phyloP scores from a whole-genome alignment of 2,797 vertebrate species.

The Fratercula arctica region DNA sequence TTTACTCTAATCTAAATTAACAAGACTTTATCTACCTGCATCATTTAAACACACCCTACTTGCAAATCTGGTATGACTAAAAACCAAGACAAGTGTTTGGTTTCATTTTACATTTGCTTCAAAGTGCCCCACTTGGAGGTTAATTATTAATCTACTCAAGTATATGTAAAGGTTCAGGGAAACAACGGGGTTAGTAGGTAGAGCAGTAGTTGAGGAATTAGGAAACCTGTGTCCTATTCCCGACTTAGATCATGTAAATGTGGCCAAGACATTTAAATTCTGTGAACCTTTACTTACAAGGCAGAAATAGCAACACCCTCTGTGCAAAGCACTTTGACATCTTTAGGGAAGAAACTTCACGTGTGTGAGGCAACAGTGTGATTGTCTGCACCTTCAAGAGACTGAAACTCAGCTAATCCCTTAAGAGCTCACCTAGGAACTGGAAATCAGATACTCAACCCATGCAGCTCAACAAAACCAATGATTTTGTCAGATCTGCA shows the following conservation, averaged over 20 bases:
- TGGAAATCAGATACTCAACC: background rate
- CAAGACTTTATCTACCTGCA: conserved; percentile 68
- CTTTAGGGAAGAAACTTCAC: conserved; percentile 18
- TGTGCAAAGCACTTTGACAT: background rate
- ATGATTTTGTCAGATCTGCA: conserved; percentile 1
- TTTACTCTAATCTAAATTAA: conserved; percentile 71
- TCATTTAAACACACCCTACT: conserved; percentile 67
- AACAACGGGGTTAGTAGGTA: conserved; percentile 41
- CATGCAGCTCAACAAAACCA: background rate
- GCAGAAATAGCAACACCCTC: conserved; percentile 10
- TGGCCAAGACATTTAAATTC: background rate
- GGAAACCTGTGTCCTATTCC: background rate
- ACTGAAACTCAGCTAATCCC: conserved; percentile 57
- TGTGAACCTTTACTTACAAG: background rate
- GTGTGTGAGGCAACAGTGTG: conserved; percentile 12
- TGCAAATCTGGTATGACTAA: conserved; percentile 72
- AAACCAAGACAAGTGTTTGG: conserved; percentile 69
- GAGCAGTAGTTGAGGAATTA: background rate
- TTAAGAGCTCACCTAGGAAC: conserved; percentile 25
- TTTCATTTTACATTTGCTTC: conserved; percentile 70
- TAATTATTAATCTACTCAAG: conserved; percentile 62
- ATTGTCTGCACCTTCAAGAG: conserved; percentile 21
- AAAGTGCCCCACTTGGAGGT: conserved; percentile 56
- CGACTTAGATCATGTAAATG: background rate
- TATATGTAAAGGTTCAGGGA: conserved; percentile 49